Evolutionary conservation across 1,140 invertebrate genomes (phyloP).

Genomic region (Drosophila ambigua): DNA sequence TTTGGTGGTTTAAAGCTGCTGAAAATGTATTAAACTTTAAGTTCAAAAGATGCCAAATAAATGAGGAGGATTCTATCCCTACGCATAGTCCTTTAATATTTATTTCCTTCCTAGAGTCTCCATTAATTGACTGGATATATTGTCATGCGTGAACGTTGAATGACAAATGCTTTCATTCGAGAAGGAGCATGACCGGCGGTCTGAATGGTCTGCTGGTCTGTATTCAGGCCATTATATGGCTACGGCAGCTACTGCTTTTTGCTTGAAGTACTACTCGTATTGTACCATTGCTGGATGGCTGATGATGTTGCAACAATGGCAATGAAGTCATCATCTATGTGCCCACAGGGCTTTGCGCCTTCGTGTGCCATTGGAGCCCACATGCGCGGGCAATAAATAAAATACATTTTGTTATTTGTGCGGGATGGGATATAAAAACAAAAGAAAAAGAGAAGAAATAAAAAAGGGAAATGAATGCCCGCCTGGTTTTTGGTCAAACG

Average conservation of each 20-base stretch:
- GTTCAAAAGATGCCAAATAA: too few species aligned
- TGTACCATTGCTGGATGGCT: constrained; percentile 7
- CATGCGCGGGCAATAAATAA: constrained; percentile 54
- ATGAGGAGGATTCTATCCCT: too few species aligned
- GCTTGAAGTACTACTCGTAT: constrained; percentile 39
- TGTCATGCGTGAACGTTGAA: too few species aligned
- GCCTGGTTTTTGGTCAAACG: constrained; percentile 50
- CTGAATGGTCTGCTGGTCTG: too few species aligned
- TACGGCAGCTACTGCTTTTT: constrained; percentile 21
- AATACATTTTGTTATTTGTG: constrained; percentile 9
- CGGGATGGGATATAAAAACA: constrained; percentile 2
- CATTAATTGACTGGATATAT: too few species aligned
- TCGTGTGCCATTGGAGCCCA: constrained; percentile 9
- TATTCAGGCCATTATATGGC: not conserved
- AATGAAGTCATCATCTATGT: constrained; percentile 57
- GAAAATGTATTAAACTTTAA: too few species aligned
- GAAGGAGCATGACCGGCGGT: too few species aligned
- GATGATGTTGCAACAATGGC: constrained; percentile 51
- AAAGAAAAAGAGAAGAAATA: constrained; percentile 17
- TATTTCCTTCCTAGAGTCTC: too few species aligned
- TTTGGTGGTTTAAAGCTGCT: too few species aligned
- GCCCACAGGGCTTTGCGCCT: constrained; percentile 10
- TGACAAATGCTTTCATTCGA: too few species aligned
- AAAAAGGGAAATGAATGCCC: constrained; percentile 42
- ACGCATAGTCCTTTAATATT: too few species aligned